Base-by-base conservation (phyloP, 2,797 vertebrate species). In the Allobates femoralis region DNA sequence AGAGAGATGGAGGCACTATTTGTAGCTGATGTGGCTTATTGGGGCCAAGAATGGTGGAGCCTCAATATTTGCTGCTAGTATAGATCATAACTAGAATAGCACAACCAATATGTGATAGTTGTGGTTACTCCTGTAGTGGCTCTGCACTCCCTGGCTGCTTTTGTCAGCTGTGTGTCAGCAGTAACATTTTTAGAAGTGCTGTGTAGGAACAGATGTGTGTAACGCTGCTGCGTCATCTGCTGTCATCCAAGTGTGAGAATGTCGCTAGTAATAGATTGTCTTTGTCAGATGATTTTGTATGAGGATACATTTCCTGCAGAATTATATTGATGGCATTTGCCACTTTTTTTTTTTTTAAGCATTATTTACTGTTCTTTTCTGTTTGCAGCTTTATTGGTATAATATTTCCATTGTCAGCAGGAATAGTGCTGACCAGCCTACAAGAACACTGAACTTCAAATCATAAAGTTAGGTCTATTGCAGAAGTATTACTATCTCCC, bases 121-220 rank as follows among this genome's bases (percentile, higher is more conserved):
- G 7, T 46, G 7, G 41, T 46, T 8, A 11, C 41, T 0, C 41
- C 11, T 46, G 41, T 46, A 46, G 11, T 8, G 41, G 41, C 41
- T 46, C 41, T 46, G 7, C 6, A 11, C 41, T 46, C 41, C 7
- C 7, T 46, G 41, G 41, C 41, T 46, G 41, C 8, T 46, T 53
- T 74, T 60, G 55, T 62, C 77, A 53, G 26, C 74, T 30, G 11
- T 21, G 74, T 50, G 46, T 53, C 50, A 64, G 58, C 58, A 64
- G 14, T 80, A 60, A 50, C 78, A 60, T 80, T 80, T 80, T 64
- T 80, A 80, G 58, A 62, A 64, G 26, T 18, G 14, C 28, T 30
- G 3, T 62, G 11, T 46, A 64, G 37, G 58, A 64, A 5, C 21
- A 79, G 56, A 76, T 76, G 73, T 30, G n/a, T 16, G 1, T 50